Evolutionary conservation across 1,140 invertebrate genomes (phyloP).

Genomic region (Drosophila watanabei): DNA sequence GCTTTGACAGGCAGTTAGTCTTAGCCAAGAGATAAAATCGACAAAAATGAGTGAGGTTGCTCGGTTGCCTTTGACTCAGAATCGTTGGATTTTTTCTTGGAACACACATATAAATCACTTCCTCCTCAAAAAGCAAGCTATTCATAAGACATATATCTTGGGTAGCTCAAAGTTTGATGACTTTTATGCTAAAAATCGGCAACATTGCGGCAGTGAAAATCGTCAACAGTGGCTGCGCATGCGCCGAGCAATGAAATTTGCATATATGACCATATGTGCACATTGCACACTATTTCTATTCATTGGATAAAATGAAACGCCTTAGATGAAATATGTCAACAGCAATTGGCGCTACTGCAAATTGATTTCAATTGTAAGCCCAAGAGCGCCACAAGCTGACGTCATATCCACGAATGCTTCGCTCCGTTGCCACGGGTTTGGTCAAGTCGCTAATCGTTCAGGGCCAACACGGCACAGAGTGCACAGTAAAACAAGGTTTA

Average conservation of each 20-base stretch:
- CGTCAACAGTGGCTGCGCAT: conserved; percentile 25
- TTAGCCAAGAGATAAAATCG: conserved; percentile 47
- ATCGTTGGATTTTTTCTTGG: conserved; percentile 6
- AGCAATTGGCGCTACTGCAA: conserved; percentile 70
- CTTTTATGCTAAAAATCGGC: conserved; percentile 6
- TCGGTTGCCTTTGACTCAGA: conserved; percentile 2
- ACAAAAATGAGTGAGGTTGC: conserved; percentile 22
- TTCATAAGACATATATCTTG: not conserved
- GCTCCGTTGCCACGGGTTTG: conserved; percentile 32
- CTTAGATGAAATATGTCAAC: conserved; percentile 75
- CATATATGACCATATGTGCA: conserved; percentile 46
- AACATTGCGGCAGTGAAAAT: conserved; percentile 9
- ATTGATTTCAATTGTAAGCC: conserved; percentile 77
- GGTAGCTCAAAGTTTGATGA: conserved; percentile 21
- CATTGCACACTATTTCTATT: conserved; percentile 16
- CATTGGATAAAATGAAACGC: conserved; percentile 43
- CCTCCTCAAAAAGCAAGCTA: conserved; percentile 3
- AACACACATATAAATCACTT: conserved; percentile 23
- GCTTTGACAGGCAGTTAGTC: conserved; percentile 62
- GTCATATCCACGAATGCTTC: conserved; percentile 51
- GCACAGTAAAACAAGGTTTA: conserved; percentile 5
- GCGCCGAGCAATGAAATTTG: conserved; percentile 54
- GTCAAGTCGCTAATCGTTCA: conserved; percentile 50
- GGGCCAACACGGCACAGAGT: conserved; percentile 34
- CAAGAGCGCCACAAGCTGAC: conserved; percentile 61